A percentile compares a stretch with the other conserved stretches of the same genome.
These are phyloP conservation scores for Phaedon cochleariae DNA, from an alignment of 2,888 invertebrate genomes.

Conservation along the genomic window DNA sequence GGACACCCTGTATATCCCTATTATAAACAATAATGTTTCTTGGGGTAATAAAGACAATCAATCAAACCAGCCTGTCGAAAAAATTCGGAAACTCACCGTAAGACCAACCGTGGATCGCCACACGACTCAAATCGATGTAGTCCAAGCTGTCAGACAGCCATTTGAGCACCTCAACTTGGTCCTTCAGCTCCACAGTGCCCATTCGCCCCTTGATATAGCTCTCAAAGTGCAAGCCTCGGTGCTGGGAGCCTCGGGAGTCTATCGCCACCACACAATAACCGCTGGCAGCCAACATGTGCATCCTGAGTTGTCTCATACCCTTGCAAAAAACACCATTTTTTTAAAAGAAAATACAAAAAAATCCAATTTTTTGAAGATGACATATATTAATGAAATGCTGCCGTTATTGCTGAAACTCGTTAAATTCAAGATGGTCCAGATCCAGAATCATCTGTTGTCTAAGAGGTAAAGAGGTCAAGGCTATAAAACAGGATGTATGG, in stretches of 20 bases:
- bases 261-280: slow-evolving; percentile 96
- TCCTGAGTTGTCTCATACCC: slow-evolving; percentile 89
- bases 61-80: too few relatives aligned
- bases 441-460: too few relatives aligned
- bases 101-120: slow-evolving; percentile 98
- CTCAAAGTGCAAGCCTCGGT: slow-evolving; percentile 92
- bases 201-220: slow-evolving; percentile 87
- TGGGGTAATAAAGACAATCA: too few relatives aligned
- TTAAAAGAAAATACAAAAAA: too few relatives aligned
- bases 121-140: slow-evolving; percentile 89
- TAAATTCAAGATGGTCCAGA: too few relatives aligned
- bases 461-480: too few relatives aligned
- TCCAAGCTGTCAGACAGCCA: slow-evolving; percentile 85
- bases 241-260: slow-evolving; percentile 94
- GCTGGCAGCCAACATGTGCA: slow-evolving; percentile 94
- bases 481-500: too few relatives aligned
- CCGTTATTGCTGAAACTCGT: too few relatives aligned
- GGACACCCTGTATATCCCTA: too few relatives aligned
- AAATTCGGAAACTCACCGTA: slow-evolving; percentile 72
- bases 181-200: slow-evolving; percentile 93
- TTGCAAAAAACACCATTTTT: slow-evolving; percentile 55
- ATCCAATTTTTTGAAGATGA: too few relatives aligned
- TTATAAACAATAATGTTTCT: too few relatives aligned
- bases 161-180: slow-evolving; percentile 91
- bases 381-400: too few relatives aligned